phyloP scores from a whole-genome alignment of 2,797 vertebrate species.

The Acrocephalus scirpaceus region DNA sequence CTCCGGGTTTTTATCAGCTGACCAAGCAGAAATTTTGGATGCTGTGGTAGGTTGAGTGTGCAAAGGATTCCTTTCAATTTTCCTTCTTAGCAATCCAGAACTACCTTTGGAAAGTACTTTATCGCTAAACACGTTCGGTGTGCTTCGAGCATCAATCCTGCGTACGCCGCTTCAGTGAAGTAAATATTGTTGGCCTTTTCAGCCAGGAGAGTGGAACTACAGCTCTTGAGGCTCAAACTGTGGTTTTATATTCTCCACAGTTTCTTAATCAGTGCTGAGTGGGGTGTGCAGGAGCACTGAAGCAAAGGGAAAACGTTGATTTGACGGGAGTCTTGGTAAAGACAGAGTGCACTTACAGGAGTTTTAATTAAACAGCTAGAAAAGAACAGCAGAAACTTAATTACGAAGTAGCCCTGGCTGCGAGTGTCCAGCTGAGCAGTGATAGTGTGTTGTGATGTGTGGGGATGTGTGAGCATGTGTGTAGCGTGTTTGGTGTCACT shows the following conservation, averaged over 20 bases:
- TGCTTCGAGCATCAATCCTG: slow-evolving; percentile 2
- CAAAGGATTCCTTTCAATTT: not conserved
- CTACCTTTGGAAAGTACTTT: not conserved
- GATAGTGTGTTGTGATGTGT: not conserved
- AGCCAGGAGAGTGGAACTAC: not conserved
- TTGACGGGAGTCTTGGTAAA: not conserved
- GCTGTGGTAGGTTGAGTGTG: not conserved
- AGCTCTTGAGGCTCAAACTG: not conserved
- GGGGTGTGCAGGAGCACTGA: not conserved
- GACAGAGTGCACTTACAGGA: slow-evolving; percentile 24
- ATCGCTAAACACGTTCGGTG: fast-evolving
- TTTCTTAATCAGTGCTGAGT: not conserved
- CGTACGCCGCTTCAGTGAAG: not conserved
- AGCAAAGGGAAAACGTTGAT: slow-evolving; percentile 18
- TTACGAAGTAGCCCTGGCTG: not conserved
- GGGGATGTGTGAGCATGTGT: slow-evolving; percentile 7
- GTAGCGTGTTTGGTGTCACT: not conserved
- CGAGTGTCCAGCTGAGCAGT: slow-evolving; percentile 34
- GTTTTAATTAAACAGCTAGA: slow-evolving; percentile 67
- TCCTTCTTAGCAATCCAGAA: not conserved
- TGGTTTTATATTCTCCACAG: not conserved
- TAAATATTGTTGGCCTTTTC: slow-evolving; percentile 28
- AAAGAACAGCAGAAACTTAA: slow-evolving; percentile 41
- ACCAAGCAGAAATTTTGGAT: slow-evolving; percentile 16
- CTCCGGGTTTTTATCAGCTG: not conserved